Evolutionary conservation across 1,140 invertebrate genomes (phyloP), one percentile per base, ranked within the genome.

Genomic region (Bilobella aurantiaca): DNA sequence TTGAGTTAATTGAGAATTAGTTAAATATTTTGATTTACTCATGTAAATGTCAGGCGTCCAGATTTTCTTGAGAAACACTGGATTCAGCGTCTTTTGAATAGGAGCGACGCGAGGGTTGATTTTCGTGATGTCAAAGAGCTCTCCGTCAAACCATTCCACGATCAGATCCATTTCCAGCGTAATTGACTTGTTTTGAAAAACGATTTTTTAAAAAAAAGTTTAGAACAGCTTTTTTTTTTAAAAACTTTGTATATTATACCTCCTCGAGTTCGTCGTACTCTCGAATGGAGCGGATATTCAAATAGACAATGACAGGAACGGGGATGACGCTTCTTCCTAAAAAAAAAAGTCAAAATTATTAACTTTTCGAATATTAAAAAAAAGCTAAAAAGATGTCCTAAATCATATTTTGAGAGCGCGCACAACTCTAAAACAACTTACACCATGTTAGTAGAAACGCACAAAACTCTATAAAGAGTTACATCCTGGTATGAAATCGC

Each of bases 1-100:
- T n/a, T n/a, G n/a, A n/a, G n/a, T n/a, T n/a, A n/a, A n/a, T n/a
- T n/a, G n/a, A n/a, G n/a, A n/a, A n/a, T n/a, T n/a, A n/a, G n/a
- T 42, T 12, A 42, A 42, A 42, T 57, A 57, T 57, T 8, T 12
- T 5, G n/a, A 27, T 23, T 53, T 53, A 53, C 49, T 23, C 18
- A 67, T 67, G 37, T 63, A 67, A 30, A 67, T 67, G 29, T 67
- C 66, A 2, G 66, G 66, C 18, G 27, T 49, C 66, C 66, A 67
- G 18, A 67, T 64, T 29, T 67, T 67, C 21, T 64, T 64, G 1
- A 67, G 29, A 27, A 67, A 67, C 1, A 63, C 37, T 14, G 66
- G 62, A 31, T 64, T 64, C 25, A 67, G 30, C 1, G 66, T 67
- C 27, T 49, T 67, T 25, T 56, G 42, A 27, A 29, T 49, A 23